Evolutionary conservation across 1,140 invertebrate genomes (phyloP), one percentile per base, ranked within the genome.

Genomic region (Brachystomella parvula): DNA sequence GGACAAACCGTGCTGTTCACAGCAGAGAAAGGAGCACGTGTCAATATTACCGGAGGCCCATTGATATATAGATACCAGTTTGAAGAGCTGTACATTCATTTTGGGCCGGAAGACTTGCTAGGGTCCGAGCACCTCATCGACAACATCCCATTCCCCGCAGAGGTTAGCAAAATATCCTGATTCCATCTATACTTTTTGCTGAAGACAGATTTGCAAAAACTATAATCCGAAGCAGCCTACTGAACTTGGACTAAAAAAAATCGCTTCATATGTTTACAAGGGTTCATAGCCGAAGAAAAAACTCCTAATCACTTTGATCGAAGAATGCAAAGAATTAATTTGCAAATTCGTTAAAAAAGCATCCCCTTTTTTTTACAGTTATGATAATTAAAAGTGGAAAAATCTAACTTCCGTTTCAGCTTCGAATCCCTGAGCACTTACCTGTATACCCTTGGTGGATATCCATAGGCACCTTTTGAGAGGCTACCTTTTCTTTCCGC

Each of bases 11-110:
- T 97, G 56, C 88, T 95, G 69, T 91, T 97, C 78, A 88, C 88
- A 0, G 87, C 93, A 31, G 90, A 94, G 75, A 90, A 91, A 74
- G 87, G 89, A 71, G 87, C 87, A 76, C 86, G 87, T 71, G 87
- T 96, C 69, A 96, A 96, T 79, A 89, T 97, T 63, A 91, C 89
- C 0, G 91, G 91, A 0, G 94, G 94, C 1, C 94, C 94, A 2
- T 82, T 96, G 26, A 93, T 92, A 59, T 98, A 98, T 80, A 90
- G 89, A 70, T 98, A 96, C 81, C 89, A 93, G 80, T 89, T 95
- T 79, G 88, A 94, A 77, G 87, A 94, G 79, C 89, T 93, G 71
- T 88, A 90, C 79, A 84, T 94, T 74, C 89, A 93, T 77, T 94
- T 90, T 74, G 91, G 91, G 1, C 82, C 89, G 19, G 85, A 89